These are phyloP conservation scores for Montifringilla adamsi DNA, from an alignment of 2,113 vertebrate genomes.

Conservation along the genomic window DNA sequence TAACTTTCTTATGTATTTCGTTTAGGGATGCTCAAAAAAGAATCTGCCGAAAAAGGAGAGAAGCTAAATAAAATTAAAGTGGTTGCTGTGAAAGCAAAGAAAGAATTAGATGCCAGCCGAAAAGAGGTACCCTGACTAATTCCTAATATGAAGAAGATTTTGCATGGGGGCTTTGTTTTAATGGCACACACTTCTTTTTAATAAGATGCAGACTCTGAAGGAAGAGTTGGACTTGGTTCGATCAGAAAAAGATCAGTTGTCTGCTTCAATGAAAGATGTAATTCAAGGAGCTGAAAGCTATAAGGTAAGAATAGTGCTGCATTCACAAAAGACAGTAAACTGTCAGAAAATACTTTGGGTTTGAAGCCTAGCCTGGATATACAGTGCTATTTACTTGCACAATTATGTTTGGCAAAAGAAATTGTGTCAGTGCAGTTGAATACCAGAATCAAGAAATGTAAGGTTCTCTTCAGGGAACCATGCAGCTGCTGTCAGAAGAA, in stretches of 20 bases:
- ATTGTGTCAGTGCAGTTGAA: background rate
- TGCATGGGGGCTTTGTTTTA: background rate
- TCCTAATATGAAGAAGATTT: background rate
- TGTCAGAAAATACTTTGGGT: background rate
- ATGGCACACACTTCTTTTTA: background rate
- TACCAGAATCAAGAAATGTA: background rate
- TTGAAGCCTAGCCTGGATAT: background rate
- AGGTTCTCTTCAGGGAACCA: background rate
- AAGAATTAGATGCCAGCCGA: constrained; percentile 87
- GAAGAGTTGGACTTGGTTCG: constrained; percentile 81
- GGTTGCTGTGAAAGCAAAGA: constrained; percentile 94
- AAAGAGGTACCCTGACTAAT: constrained; percentile 82
- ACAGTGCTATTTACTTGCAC: background rate
- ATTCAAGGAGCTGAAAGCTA: constrained; percentile 93
- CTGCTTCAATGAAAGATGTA: constrained; percentile 87
- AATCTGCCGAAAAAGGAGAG: constrained; percentile 84
- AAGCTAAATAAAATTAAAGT: constrained; percentile 93
- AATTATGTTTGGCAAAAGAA: background rate
- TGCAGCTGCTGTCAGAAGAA: background rate
- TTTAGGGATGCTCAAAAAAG: constrained; percentile 74
- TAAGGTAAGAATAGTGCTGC: constrained; percentile 77
- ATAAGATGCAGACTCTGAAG: constrained; percentile 76
- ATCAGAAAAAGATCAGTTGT: constrained; percentile 82
- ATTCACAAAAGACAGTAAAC: background rate
- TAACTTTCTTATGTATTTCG: background rate